These are phyloP conservation scores for Tauraco hartlaubi DNA, from an alignment of 2,797 vertebrate species.

Conservation along the genomic window DNA sequence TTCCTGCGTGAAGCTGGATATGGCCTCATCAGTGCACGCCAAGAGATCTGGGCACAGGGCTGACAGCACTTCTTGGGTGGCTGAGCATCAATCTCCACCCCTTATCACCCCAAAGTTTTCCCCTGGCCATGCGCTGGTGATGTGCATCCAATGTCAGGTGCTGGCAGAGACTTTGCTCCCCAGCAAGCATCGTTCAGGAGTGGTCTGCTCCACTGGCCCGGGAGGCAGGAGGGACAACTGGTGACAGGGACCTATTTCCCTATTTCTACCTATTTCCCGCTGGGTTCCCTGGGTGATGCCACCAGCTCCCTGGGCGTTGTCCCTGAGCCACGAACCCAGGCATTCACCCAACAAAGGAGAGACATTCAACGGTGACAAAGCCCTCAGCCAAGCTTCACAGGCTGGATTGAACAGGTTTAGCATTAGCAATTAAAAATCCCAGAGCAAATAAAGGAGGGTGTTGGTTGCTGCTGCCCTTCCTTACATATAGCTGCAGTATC, in stretches of 20 bases:
- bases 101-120: neutral
- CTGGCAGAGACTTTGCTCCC: neutral
- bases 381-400: neutral
- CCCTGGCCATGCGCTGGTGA: fast-evolving
- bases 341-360: neutral
- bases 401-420: neutral
- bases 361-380: neutral
- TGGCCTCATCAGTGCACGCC: fast-evolving
- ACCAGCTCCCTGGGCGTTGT: neutral
- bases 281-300: neutral
- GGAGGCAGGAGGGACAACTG: neutral
- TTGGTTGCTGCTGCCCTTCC: neutral
- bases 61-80: neutral
- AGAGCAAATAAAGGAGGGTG: slow-evolving; percentile 37
- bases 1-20: neutral
- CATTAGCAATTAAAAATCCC: neutral
- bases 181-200: fast-evolving
- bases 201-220: fast-evolving
- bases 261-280: fast-evolving
- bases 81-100: neutral
- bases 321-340: neutral
- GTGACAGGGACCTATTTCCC: neutral
- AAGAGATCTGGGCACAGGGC: neutral
- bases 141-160: neutral
- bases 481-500: neutral